phyloP scores from a whole-genome alignment of 2,888 invertebrate genomes.

The Nezara viridula region DNA sequence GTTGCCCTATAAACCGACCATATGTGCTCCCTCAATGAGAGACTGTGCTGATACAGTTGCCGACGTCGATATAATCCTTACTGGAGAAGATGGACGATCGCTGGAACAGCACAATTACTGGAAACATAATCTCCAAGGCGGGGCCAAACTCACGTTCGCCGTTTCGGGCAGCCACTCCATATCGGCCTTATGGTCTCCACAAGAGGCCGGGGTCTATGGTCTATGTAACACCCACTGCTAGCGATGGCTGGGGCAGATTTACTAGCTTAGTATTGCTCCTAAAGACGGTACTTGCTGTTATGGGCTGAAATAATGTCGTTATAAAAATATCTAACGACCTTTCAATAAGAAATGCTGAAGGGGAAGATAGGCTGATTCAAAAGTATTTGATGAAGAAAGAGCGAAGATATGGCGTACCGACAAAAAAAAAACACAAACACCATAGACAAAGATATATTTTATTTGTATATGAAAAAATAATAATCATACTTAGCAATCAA shows the following conservation, averaged over 20 bases:
- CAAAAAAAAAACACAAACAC: no score
- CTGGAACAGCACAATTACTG: slow-evolving; percentile 10
- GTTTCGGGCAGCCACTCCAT: neutral
- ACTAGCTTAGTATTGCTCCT: neutral
- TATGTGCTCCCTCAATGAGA: neutral
- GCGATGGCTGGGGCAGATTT: neutral
- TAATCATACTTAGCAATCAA: no score
- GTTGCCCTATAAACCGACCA: neutral
- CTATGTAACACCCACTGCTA: neutral
- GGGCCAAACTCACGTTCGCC: neutral
- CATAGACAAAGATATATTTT: no score
- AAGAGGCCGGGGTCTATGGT: neutral
- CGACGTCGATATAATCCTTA: neutral
- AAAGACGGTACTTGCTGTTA: neutral
- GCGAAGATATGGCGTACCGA: no score
- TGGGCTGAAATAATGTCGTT: neutral
- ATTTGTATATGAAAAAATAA: no score
- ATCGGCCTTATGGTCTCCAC: neutral
- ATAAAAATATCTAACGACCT: neutral
- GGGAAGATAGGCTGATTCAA: no score
- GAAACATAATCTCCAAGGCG: neutral
- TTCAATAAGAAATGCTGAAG: neutral
- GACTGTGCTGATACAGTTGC: neutral
- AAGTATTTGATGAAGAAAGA: no score
- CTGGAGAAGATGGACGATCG: slow-evolving; percentile 21